A percentile compares a stretch with the other conserved stretches of the same genome.
These are phyloP conservation scores for Papilio polytes DNA, from an alignment of 1,140 invertebrate species.

Conservation along the genomic window DNA sequence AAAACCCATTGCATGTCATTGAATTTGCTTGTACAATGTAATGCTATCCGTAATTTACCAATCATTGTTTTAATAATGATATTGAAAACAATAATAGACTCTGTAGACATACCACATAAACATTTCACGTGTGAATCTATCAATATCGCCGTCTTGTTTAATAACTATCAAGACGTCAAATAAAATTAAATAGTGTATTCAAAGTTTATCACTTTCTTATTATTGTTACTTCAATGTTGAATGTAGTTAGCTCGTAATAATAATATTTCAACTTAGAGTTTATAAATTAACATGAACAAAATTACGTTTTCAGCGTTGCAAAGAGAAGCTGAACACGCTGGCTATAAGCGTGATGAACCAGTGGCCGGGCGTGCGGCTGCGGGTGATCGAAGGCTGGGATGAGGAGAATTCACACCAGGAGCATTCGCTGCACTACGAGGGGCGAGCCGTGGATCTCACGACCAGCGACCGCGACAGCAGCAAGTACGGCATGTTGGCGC, in stretches of 20 bases:
- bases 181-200: no score
- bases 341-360: conserved; percentile 99
- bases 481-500: conserved; percentile 97
- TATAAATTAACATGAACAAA: neutral
- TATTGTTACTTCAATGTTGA: no score
- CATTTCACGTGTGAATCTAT: neutral
- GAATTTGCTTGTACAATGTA: neutral
- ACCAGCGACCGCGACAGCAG: conserved; percentile 96
- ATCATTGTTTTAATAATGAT: neutral
- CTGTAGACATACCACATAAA: neutral
- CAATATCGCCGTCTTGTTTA: neutral
- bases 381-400: conserved; percentile 97
- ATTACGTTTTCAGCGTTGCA: conserved; percentile 90
- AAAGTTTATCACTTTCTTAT: no score
- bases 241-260: neutral
- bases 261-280: neutral
- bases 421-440: conserved; percentile 97
- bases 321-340: conserved; percentile 96
- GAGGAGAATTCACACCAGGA: conserved; percentile 92
- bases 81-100: neutral
- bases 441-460: conserved; percentile 97
- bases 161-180: neutral
- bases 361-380: conserved; percentile 96
- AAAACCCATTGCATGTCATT: conserved; percentile 41
- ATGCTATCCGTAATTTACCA: neutral